Conservation (phyloP, 53 echinoderm and acorn worm genomes). For the Paelopatides confundens region DNA sequence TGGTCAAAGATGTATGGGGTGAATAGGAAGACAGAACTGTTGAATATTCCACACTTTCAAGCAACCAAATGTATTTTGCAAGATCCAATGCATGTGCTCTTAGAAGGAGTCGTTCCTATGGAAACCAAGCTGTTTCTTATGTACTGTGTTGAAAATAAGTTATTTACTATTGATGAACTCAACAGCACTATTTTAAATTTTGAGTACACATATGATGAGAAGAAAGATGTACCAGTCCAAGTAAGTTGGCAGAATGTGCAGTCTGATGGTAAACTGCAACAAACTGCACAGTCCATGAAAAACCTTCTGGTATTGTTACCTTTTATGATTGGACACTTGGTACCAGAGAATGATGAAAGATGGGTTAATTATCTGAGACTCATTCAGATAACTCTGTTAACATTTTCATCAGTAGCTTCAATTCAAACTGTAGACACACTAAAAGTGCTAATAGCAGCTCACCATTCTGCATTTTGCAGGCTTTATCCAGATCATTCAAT, state of each 20-base stretch:
- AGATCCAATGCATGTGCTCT: slow-evolving; percentile 61
- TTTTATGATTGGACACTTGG: slow-evolving; percentile 17
- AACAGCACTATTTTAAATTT: slow-evolving; percentile 15
- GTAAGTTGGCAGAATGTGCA: slow-evolving; percentile 36
- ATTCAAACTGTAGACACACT: neutral
- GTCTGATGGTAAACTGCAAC: slow-evolving; percentile 17
- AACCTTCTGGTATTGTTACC: slow-evolving; percentile 38
- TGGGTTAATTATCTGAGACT: slow-evolving; percentile 25
- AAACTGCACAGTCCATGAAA: slow-evolving; percentile 57
- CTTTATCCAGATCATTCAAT: slow-evolving; percentile 7
- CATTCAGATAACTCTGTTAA: slow-evolving; percentile 16
- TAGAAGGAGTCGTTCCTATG: slow-evolving; percentile 42
- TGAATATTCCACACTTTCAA: slow-evolving; percentile 15
- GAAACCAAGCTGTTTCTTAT: slow-evolving; percentile 28
- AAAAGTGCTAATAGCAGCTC: slow-evolving; percentile 18
- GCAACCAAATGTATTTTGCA: slow-evolving; percentile 52
- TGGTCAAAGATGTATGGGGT: slow-evolving; percentile 57
- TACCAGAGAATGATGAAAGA: slow-evolving; percentile 1
- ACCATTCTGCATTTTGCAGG: slow-evolving; percentile 10
- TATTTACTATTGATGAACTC: neutral
- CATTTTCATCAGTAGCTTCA: slow-evolving; percentile 26
- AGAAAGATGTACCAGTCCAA: slow-evolving; percentile 42
- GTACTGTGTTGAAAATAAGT: slow-evolving; percentile 12
- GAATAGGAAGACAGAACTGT: slow-evolving; percentile 20
- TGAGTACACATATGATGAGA: slow-evolving; percentile 34